Conservation (phyloP, 2,113 vertebrate species). For the Hipposideros armiger region DNA sequence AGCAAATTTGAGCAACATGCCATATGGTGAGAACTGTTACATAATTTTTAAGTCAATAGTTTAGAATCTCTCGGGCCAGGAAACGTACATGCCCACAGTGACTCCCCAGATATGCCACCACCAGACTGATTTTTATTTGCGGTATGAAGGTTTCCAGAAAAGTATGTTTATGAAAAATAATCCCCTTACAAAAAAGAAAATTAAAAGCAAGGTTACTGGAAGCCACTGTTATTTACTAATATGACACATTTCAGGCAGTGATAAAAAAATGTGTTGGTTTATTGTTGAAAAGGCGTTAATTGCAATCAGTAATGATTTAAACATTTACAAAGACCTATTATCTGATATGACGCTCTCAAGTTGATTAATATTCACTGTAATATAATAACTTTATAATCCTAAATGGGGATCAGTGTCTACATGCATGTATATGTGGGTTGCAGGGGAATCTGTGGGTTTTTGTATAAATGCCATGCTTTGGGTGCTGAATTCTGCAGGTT, state of each 20-base stretch:
- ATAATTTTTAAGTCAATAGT: slow-evolving; percentile 45
- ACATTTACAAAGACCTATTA: slow-evolving; percentile 39
- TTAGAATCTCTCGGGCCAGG: slow-evolving; percentile 28
- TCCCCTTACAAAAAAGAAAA: not conserved
- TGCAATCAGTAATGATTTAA: not conserved
- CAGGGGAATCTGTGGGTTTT: not conserved
- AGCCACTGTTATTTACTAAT: not conserved
- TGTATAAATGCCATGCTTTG: not conserved
- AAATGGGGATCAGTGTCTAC: not conserved
- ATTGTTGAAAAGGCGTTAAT: slow-evolving; percentile 12
- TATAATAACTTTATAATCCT: not conserved
- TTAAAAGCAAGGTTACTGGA: not conserved
- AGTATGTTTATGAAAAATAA: slow-evolving; percentile 22
- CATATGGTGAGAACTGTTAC: slow-evolving; percentile 37
- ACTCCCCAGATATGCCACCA: not conserved
- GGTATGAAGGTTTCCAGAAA: not conserved
- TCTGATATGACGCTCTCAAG: not conserved
- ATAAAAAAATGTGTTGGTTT: not conserved
- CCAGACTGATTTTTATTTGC: not conserved
- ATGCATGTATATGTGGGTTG: not conserved
- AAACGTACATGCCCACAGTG: not conserved
- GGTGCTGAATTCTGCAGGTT: not conserved
- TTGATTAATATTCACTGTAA: not conserved
- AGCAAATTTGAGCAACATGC: slow-evolving; percentile 27
- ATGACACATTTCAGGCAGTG: slow-evolving; percentile 13